phyloP scores from a whole-genome alignment of 2,888 invertebrate species.

The Heliconius sara region DNA sequence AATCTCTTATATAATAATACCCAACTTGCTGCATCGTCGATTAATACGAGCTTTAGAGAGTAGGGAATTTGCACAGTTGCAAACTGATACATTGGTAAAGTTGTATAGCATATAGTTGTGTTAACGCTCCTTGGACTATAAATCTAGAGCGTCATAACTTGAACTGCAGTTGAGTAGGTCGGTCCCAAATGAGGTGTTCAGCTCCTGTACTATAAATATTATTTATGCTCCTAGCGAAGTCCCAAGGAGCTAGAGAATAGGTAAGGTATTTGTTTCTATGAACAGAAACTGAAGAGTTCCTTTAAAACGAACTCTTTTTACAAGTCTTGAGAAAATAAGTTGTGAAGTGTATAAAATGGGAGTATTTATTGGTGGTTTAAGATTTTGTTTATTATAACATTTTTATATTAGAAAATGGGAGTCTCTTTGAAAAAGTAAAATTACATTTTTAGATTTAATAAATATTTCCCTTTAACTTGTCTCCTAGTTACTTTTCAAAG shows the following conservation, averaged over 20 bases:
- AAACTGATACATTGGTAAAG: constrained; percentile 49
- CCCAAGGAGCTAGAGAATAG: constrained; percentile 53
- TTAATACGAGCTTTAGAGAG: constrained; percentile 32
- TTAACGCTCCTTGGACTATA: constrained; percentile 56
- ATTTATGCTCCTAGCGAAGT: constrained; percentile 59
- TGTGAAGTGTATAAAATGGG: constrained; percentile 7
- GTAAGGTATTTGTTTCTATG: constrained; percentile 36
- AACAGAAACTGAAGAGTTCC: constrained; percentile 35
- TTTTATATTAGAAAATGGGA: not conserved
- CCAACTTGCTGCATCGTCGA: constrained; percentile 3
- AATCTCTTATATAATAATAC: not conserved
- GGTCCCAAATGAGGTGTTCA: constrained; percentile 63
- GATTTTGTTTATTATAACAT: not conserved
- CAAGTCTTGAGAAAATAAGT: constrained; percentile 33
- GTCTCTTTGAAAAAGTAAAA: too few relatives aligned
- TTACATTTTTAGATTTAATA: too few relatives aligned
- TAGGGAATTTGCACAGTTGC: constrained; percentile 36
- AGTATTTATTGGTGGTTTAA: not conserved
- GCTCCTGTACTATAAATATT: constrained; percentile 63
- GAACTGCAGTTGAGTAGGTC: constrained; percentile 50
- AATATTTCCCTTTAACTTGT: too few relatives aligned
- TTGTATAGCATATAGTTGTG: constrained; percentile 50
- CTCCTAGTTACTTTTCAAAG: too few relatives aligned
- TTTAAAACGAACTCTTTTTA: constrained; percentile 13
- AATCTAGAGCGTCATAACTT: constrained; percentile 66